These are phyloP conservation scores for Lepidurus couesii DNA, from an alignment of 1,140 invertebrate genomes.

Conservation along the genomic window DNA sequence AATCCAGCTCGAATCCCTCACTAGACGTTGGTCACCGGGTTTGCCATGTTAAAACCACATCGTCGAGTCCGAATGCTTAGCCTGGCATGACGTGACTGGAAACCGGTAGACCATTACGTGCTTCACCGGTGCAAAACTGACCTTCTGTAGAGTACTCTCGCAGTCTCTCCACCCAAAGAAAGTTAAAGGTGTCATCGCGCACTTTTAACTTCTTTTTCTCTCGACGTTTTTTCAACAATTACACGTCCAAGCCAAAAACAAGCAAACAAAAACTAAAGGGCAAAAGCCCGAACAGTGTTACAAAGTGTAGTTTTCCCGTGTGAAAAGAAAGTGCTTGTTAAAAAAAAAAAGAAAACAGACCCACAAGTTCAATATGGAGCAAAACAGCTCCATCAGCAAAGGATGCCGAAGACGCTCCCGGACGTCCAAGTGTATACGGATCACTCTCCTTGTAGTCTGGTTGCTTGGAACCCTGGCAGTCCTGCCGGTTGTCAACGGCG, in stretches of 20 bases:
- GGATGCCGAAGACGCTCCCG: not conserved
- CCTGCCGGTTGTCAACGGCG: slow-evolving; percentile 16
- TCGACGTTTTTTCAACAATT: not conserved
- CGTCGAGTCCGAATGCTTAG: not conserved
- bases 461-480: not conserved
- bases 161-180: not conserved
- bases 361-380: not conserved
- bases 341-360: not conserved
- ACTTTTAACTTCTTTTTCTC: not conserved
- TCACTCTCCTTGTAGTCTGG: not conserved
- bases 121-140: slow-evolving; percentile 18
- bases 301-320: not conserved
- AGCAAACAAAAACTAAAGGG: not conserved
- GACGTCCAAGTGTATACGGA: not conserved
- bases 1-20: not conserved
- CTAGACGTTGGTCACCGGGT: not conserved
- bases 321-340: not conserved
- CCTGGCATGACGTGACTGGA: slow-evolving; percentile 17
- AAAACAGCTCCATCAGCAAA: not conserved
- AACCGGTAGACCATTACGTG: slow-evolving; percentile 14
- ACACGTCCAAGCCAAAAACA: not conserved
- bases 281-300: not conserved
- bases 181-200: slow-evolving; percentile 5
- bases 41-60: slow-evolving; percentile 19
- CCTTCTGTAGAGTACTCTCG: slow-evolving; percentile 9